phyloP scores from a whole-genome alignment of 2,888 invertebrate species.

The Sminthurides aquaticus region DNA sequence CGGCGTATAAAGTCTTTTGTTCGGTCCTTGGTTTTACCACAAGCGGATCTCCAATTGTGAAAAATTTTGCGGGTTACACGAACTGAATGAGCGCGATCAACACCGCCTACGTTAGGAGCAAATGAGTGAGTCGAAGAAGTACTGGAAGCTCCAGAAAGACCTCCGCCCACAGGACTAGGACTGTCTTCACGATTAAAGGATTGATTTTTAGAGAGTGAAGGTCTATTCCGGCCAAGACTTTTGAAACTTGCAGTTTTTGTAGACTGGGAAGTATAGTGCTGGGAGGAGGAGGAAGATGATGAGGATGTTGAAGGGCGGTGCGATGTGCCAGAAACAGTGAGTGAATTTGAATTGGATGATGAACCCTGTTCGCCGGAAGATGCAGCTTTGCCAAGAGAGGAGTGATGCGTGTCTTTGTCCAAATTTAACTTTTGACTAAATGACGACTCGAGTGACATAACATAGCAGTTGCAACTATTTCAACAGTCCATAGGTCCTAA shows the following conservation, averaged over 20 bases:
- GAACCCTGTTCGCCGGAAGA: neutral
- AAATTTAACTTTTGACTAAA: slow-evolving; percentile 36
- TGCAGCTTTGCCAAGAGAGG: neutral
- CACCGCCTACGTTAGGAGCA: slow-evolving; percentile 28
- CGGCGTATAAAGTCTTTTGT: slow-evolving; percentile 61
- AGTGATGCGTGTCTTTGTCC: slow-evolving; percentile 15
- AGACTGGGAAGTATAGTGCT: neutral
- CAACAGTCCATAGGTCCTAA: too few relatives aligned
- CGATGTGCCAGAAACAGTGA: neutral
- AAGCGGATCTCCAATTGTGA: slow-evolving; percentile 66
- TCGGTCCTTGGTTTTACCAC: slow-evolving; percentile 66
- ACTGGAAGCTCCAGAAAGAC: slow-evolving; percentile 2
- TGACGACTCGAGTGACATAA: slow-evolving; percentile 37
- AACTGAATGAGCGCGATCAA: slow-evolving; percentile 38
- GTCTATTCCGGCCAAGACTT: neutral
- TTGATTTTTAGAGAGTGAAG: slow-evolving; percentile 12
- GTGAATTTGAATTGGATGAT: neutral
- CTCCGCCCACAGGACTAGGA: slow-evolving; percentile 21
- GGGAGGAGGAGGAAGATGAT: neutral
- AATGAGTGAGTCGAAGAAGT: slow-evolving; percentile 17
- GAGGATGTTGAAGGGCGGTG: slow-evolving; percentile 4
- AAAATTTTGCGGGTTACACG: slow-evolving; percentile 60
- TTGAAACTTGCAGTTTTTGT: neutral
- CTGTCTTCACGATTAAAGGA: slow-evolving; percentile 18
- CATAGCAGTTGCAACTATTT: slow-evolving; percentile 19